Conservation (phyloP, 2,888 invertebrate genomes). For the Caenorhabditis sp. region DNA sequence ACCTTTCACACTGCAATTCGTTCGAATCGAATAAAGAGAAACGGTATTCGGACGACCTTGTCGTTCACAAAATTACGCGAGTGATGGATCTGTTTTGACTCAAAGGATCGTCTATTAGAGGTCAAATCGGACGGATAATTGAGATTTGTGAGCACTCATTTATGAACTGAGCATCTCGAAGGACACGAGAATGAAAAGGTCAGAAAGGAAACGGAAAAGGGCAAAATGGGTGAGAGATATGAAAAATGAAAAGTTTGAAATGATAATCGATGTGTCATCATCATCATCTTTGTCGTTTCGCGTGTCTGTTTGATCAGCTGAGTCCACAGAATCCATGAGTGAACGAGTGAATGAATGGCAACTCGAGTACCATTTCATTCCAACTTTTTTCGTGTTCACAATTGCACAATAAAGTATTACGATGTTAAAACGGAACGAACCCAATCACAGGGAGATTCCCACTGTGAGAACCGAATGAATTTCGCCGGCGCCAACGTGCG, state of each 20-base stretch:
- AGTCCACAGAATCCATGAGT: conserved; percentile 51
- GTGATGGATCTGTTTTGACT: too few relatives aligned
- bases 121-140: too few relatives aligned
- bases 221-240: neutral
- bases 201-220: too few relatives aligned
- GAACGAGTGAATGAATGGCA: conserved; percentile 57
- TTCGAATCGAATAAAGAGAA: neutral
- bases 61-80: too few relatives aligned
- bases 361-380: conserved; percentile 14
- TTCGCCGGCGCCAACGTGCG: neutral
- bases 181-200: too few relatives aligned
- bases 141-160: too few relatives aligned
- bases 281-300: neutral
- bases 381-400: neutral
- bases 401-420: too few relatives aligned
- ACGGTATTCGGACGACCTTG: neutral
- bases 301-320: conserved; percentile 47
- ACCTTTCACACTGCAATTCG: neutral
- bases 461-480: neutral
- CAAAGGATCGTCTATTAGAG: too few relatives aligned
- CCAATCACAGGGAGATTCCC: conserved; percentile 9
- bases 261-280: conserved; percentile 47
- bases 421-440: too few relatives aligned
- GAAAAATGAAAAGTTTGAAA: too few relatives aligned
- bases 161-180: too few relatives aligned